Base-by-base conservation (phyloP, 2,888 invertebrate species). In the Melinaea menophilus region DNA sequence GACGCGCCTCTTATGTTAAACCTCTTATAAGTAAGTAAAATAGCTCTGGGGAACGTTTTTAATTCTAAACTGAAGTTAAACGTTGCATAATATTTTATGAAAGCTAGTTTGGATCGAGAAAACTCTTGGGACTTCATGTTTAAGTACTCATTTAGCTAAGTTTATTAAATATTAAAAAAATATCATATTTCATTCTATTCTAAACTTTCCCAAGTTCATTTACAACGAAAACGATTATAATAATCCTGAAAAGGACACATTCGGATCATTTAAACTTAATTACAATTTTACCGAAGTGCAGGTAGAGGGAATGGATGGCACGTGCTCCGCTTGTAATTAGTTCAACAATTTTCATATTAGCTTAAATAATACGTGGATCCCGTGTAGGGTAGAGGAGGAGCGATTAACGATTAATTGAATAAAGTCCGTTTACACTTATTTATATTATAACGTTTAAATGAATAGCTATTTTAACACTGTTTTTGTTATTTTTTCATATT, bases 301-400 rank as follows among this genome's bases (percentile, higher is more conserved):
- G 70, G 64, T 68, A 69, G 22, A 22, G 71, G 71, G 74, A 71
- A 72, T 67, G 72, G 79, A 74, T 77, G 73, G 73, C 73, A 87
- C 86, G 88, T 86, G 88, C 79, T 73, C 73, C 74, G 86, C 79
- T 77, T 86, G 79, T 81, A 86, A 89, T 88, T 87, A 86, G 81
- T 86, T 83, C 75, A 81, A 82, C 84, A 87, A 88, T 88, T 88
- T 89, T 86, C 88, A 84, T 88, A 89, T 89, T 88, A 86, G 83
- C 83, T 83, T 86, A 86, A 86, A 86, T 87, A 87, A 86, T 88
- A 85, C 79, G 80, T 78, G 77, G 79, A 75, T 79, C 65, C 55
- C 55, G 64, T 63, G 31, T 4, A 63, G 66, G 66, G 0, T 35
- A 35, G 13, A n/a, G 34, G 33, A 7, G 1, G 5, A 9, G 37